phyloP scores from a whole-genome alignment of 2,797 vertebrate genomes.

The Petrocephalus sullivani region DNA sequence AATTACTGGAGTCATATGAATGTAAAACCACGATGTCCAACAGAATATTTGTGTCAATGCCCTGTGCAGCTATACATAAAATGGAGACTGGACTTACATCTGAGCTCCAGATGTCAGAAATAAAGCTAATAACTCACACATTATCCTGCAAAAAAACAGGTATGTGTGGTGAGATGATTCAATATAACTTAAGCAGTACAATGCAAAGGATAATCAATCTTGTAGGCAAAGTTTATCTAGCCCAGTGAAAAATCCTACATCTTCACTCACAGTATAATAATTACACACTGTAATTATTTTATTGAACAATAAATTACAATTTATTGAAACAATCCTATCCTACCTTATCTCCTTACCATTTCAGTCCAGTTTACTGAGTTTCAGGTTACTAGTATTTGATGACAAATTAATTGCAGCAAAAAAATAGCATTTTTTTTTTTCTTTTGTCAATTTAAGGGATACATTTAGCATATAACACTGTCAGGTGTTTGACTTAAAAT shows the following conservation, averaged over 20 bases:
- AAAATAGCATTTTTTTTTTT: neutral
- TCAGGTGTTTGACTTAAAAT: neutral
- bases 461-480: neutral
- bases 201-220: neutral
- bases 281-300: neutral
- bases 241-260: neutral
- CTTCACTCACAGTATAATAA: neutral
- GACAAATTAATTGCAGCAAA: neutral
- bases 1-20: neutral
- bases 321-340: neutral
- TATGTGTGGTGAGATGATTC: neutral
- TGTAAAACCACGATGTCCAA: neutral
- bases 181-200: neutral
- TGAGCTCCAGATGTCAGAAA: neutral
- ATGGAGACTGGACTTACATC: neutral
- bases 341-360: neutral
- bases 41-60: neutral
- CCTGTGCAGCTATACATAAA: neutral
- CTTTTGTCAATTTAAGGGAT: neutral
- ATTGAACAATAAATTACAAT: neutral
- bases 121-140: neutral
- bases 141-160: neutral
- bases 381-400: neutral
- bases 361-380: neutral
- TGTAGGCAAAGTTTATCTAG: neutral